Percentiles rank a stretch among this genome's conserved stretches.
phyloP scores from a whole-genome alignment of 1,140 invertebrate species.

The Aphelenchoides fujianensis region DNA sequence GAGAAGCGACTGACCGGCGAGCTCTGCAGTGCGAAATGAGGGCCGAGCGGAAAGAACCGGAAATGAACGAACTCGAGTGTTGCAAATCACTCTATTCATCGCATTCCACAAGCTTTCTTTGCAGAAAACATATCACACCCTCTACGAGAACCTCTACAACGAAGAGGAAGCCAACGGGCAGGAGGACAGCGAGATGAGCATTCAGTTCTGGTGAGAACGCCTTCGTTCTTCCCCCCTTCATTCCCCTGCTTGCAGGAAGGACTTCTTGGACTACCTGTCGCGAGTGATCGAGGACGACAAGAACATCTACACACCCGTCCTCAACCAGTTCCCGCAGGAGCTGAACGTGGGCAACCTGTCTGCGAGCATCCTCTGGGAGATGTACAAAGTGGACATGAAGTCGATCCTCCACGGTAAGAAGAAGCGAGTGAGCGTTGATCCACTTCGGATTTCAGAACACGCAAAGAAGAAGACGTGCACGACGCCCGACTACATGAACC shows the following conservation, averaged over 20 bases:
- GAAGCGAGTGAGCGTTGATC: conserved; percentile 6
- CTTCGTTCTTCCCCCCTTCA: neutral
- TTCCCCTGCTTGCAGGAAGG: conserved; percentile 80
- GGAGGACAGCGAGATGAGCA: conserved; percentile 35
- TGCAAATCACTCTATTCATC: too few species aligned
- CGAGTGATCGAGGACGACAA: conserved; percentile 98
- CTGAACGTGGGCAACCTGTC: conserved; percentile 77
- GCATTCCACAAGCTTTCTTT: conserved; percentile 21
- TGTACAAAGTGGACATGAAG: conserved; percentile 96
- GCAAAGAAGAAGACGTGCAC: conserved; percentile 90
- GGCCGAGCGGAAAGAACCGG: too few species aligned
- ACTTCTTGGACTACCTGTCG: conserved; percentile 91
- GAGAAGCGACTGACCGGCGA: neutral
- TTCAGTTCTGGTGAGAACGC: neutral
- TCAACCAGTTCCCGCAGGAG: conserved; percentile 80
- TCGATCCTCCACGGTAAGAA: conserved; percentile 78
- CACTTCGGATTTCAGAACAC: conserved; percentile 72
- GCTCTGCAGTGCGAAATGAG: neutral
- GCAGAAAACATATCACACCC: conserved; percentile 56
- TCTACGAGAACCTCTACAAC: conserved; percentile 68
- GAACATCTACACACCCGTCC: conserved; percentile 93
- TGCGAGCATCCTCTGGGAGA: conserved; percentile 91
- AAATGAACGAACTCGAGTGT: too few species aligned
- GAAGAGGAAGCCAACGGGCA: conserved; percentile 74
- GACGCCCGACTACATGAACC: conserved; percentile 97